Evolutionary conservation across 2,113 vertebrate species (phyloP), one percentile per base, ranked within the genome.

Genomic region (Ciconia boyciana): DNA sequence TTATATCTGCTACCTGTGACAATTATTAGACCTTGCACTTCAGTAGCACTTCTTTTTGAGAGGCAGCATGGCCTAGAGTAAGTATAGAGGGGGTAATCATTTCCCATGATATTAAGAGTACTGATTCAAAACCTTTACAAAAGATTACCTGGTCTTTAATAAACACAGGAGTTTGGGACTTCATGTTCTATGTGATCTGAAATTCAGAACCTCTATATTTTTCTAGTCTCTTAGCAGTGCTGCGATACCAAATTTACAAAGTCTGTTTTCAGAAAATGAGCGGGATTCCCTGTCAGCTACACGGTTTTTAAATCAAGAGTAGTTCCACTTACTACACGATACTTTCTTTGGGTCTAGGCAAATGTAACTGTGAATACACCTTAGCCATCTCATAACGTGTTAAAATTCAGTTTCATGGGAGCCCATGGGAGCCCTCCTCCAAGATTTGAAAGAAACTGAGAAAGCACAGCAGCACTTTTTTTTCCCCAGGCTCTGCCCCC

Each of bases 1-100:
- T 95, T 95, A 11, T 88, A 66, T 93, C 71, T 97, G 82, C 93
- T 97, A 66, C 78, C 78, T 91, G 87, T 94, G 91, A 94, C 94
- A 96, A 91, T 95, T 95, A 97, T 70, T 88, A 95, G 94, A 77
- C 81, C 74, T 94, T 55, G 77, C 87, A 89, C 93, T 97, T 93
- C 84, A 83, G 55, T 69, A 83, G 54, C 78, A 91, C 89, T 95
- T 93, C 81, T 89, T 91, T 91, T 88, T 94, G 91, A 96, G 87
- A 94, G 89, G 84, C 66, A 58, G 58, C 43, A 11, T 74, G 66
- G 58, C 91, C 90, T 94, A 66, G 84, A 72, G 84, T 87, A 87
- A 83, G 51, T 72, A 51, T 43, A 82, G 84, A 83, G 70, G 39
- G 34, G 51, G 87, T 94, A 95, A 91, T 95, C 91, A 90, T 74